Evolutionary conservation across 2,888 invertebrate species (phyloP), one percentile per base, ranked within the genome.

Genomic region (Dilophus febrilis): DNA sequence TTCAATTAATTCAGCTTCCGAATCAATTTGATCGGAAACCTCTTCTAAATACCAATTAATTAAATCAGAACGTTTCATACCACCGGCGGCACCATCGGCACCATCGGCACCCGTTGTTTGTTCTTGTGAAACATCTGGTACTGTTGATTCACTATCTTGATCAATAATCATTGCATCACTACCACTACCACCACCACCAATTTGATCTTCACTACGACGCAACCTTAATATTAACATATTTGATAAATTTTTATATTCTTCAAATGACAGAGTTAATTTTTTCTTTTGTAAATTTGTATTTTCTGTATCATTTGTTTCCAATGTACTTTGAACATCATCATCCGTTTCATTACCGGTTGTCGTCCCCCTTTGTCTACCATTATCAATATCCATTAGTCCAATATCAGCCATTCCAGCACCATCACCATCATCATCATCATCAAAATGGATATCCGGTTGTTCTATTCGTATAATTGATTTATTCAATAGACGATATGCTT

Each of bases 391-490:
- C n/a, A n/a, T n/a, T n/a, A n/a, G n/a, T n/a, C n/a, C n/a, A n/a
- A n/a, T n/a, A 7, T 45, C 46, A 44, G 49, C 12, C 4, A 45
- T 42, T 26, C 69, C 67, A 42, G 70, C 67, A 26, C 59, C 42
- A 4, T 49, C 43, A 19, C 56, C 56, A 32, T 66, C 65, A 12
- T 74, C 74, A 29, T 86, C 85, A 43, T 87, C 88, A 39, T 87
- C 87, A 45, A 97, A 65, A 56, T 90, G 82, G 38, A 98, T 88
- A 56, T 98, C 97, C 0, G 97, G 95, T 53, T 95, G 94, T 53
- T 97, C 97, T 14, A 98, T 94, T 30, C 95, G 74, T 48, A 97
- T 90, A 46, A 97, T 94, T 1, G 94, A 94, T 55, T 94, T 94
- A 62, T 92, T 95, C 26, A 98, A 66, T 44, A 98, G 69, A 35